Evolutionary conservation across 2,888 invertebrate genomes (phyloP), one percentile per base, ranked within the genome.

Genomic region (Drosophila fulvimacula): DNA sequence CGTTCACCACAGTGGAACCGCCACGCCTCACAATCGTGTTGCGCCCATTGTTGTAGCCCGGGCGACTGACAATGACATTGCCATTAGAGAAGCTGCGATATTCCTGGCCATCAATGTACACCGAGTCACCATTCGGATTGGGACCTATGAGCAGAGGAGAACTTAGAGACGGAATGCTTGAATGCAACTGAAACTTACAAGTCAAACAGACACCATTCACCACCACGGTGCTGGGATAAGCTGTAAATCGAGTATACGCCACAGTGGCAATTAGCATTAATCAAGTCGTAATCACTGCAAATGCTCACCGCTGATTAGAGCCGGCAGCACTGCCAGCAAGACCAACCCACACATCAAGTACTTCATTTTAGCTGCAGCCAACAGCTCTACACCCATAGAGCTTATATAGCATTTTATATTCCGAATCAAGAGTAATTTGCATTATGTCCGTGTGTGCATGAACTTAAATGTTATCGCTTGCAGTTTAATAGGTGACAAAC

Each of bases 191-290:
- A 15, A 17, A 80, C 83, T 88, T 55, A 84, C 83, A 84, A 42
- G 73, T 86, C 44, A 84, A 69, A 17, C 83, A 84, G 21, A 71
- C 70, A 6, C 83, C 83, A 46, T 84, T 84, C 2, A 84, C 83
- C 3, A 84, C 81, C 49, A 84, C 88, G 5, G 86, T 81, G 48
- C 80, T 13, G 59, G 82, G 82, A 19, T 51, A 56, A 27, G 88
- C 83, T 83, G 72, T 27, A 63, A 69, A 66, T 68, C n/a, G 4
- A 64, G 52, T 53, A 65, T 49, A 52, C 51, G 41, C 27, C 57
- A 34, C 19, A 42, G 27, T 17, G 30, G 39, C 48, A 57, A 76
- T 66, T 68, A 76, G 53, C 41, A 55, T 52, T 53, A 46, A 72
- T 58, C 53, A 44, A 49, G 32, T 19, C 39, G 19, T 13, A 10